Evolutionary conservation across 1,140 invertebrate species (phyloP).

Genomic region (Papilio dardanus): DNA sequence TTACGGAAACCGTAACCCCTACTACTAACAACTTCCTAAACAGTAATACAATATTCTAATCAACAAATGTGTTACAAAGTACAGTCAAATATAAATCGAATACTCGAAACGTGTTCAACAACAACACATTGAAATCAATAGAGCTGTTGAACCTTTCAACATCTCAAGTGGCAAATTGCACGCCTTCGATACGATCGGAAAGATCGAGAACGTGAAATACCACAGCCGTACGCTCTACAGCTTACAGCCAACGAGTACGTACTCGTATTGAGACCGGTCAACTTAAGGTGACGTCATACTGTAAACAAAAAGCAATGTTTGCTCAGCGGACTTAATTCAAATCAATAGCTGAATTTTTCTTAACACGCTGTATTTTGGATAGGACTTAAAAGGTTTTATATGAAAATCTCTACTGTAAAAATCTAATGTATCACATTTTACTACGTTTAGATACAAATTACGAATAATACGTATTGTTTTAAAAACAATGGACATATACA

Average conservation of each 20-base stretch:
- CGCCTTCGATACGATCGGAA: slow-evolving; percentile 37
- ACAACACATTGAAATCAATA: slow-evolving; percentile 31
- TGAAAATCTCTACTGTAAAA: neutral
- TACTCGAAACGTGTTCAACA: slow-evolving; percentile 15
- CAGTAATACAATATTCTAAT: neutral
- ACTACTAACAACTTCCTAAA: neutral
- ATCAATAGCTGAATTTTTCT: neutral
- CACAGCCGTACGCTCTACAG: slow-evolving; percentile 46
- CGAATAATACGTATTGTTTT: neutral
- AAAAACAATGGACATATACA: slow-evolving; percentile 6
- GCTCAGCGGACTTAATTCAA: neutral
- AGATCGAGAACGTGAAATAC: slow-evolving; percentile 67
- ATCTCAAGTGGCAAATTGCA: slow-evolving; percentile 36
- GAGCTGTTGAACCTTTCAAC: slow-evolving; percentile 36
- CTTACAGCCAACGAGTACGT: neutral
- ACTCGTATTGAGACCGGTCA: slow-evolving; percentile 40
- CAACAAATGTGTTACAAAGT: slow-evolving; percentile 14
- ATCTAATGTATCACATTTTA: neutral
- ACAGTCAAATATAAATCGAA: slow-evolving; percentile 2
- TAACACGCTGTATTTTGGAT: too few species aligned
- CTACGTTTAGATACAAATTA: neutral
- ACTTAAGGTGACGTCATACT: slow-evolving; percentile 30
- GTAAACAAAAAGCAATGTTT: neutral
- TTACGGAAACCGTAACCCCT: too few species aligned
- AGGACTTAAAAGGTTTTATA: too few species aligned